Percentiles rank a stretch among this genome's conserved stretches.
Evolutionary conservation across 92 coral and sea anemone genomes (phyloP).

Genomic region (Epizoanthus fatuus): DNA sequence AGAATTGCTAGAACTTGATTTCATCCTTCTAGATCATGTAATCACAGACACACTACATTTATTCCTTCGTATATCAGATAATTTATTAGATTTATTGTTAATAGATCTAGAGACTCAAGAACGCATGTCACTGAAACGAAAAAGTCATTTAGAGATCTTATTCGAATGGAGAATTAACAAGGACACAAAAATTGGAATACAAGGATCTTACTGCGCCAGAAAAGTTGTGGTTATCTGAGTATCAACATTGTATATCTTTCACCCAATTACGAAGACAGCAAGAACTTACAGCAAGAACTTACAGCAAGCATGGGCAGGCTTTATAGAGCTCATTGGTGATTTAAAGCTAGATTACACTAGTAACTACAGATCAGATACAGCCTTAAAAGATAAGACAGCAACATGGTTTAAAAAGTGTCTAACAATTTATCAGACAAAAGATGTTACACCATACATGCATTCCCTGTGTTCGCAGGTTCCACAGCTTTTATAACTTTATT

Average conservation of each 20-base stretch:
- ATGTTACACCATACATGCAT: too few relatives aligned
- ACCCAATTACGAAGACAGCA: constrained; percentile 22
- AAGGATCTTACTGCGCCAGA: constrained; percentile 56
- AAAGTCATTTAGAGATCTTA: constrained; percentile 17
- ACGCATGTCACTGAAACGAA: constrained; percentile 39
- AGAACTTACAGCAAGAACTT: not conserved
- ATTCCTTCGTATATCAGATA: too few relatives aligned
- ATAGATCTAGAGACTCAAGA: constrained; percentile 38
- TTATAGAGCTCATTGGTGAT: constrained; percentile 36
- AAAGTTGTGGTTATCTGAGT: not conserved
- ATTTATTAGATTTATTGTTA: too few relatives aligned
- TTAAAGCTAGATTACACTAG: constrained; percentile 47
- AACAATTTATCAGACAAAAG: too few relatives aligned
- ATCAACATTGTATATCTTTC: constrained; percentile 33
- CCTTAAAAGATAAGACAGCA: not conserved
- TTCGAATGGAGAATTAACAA: constrained; percentile 38
- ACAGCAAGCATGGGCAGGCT: constrained; percentile 24
- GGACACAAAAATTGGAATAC: constrained; percentile 53
- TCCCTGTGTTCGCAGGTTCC: too few relatives aligned
- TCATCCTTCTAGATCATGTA: too few relatives aligned
- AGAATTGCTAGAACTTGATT: too few relatives aligned
- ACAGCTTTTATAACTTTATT: too few relatives aligned
- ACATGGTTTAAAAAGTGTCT: too few relatives aligned
- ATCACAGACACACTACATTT: too few relatives aligned
- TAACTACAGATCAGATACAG: constrained; percentile 32